Evolutionary conservation across 2,113 vertebrate species (phyloP), one percentile per base, ranked within the genome.

Genomic region (Meriones unguiculatus): DNA sequence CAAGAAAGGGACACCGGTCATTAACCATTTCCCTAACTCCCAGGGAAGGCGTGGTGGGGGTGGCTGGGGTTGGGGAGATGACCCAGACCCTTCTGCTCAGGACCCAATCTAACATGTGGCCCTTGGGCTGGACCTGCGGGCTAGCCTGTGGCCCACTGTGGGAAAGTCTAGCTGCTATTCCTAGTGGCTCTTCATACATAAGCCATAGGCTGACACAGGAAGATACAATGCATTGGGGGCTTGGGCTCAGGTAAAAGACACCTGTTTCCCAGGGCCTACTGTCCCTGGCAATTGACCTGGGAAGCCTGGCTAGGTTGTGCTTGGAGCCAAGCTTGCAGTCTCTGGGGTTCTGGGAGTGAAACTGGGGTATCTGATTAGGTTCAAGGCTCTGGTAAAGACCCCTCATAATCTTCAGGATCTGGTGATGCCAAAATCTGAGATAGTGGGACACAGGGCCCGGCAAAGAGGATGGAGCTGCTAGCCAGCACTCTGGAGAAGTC

Each of bases 241-340:
- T 0, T 2, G 0, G 67, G 73, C 25, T 41, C 0, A 1, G 38
- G 3, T 1, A 15, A 88, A 15, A 22, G 69, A 38, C 82, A 0
- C 0, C 50, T 17, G 84, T 72, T 4, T 62, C 38, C 59, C 5
- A 0, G 57, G 62, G 75, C 64, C 25, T 15, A 24, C 4, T 2
- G 35, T 13, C 41, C 12, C 64, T 4, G 3, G 57, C 5, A 1
- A 77, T 54, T 62, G 59, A 62, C 8, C 64, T 46, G 72, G 64
- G 11, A 50, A 88, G 88, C 41, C 24, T 11, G 52, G 38, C 24
- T 25, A 38, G 64, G 32, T 7, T 30, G 12, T 28, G 17, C 62
- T n/a, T 80, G 50, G 22, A 70, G 25, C 30, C 46, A 64, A 93
- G 87, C 7, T n/a, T 38, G 72, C 18, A 73, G 46, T 57, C 87